Percentiles rank a stretch among this genome's conserved stretches.
Conservation (phyloP, 64 coral and sea anemone species). For the Montipora foliosa region DNA sequence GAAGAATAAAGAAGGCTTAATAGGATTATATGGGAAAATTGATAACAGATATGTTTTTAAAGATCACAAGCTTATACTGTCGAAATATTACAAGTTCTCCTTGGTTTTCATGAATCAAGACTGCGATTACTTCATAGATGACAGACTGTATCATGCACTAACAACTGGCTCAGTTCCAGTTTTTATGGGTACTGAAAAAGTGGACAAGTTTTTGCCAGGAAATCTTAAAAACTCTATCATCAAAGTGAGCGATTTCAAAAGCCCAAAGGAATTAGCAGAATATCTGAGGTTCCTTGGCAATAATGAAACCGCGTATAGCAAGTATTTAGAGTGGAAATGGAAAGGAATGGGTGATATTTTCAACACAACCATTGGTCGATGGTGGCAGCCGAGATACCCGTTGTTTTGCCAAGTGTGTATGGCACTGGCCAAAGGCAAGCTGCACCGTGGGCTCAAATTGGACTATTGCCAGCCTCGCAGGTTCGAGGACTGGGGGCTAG, state of each 20-base stretch:
- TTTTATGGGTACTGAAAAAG: slow-evolving; percentile 96
- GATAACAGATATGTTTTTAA: slow-evolving; percentile 91
- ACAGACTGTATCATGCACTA: slow-evolving; percentile 83
- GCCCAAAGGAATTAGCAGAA: slow-evolving; percentile 81
- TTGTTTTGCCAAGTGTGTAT: slow-evolving; percentile 95
- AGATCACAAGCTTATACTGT: slow-evolving; percentile 87
- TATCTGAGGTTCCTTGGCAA: slow-evolving; percentile 77
- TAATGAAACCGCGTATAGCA: slow-evolving; percentile 90
- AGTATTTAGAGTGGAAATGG: slow-evolving; percentile 96
- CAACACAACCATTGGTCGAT: slow-evolving; percentile 78
- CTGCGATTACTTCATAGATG: slow-evolving; percentile 99
- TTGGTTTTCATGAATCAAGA: slow-evolving; percentile 98
- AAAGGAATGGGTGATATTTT: slow-evolving; percentile 84
- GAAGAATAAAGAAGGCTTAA: slow-evolving; percentile 84
- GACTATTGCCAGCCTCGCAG: slow-evolving; percentile 77
- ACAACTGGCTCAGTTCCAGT: slow-evolving; percentile 90
- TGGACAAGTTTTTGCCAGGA: slow-evolving; percentile 94
- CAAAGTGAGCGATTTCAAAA: slow-evolving; percentile 95
- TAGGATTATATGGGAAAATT: slow-evolving; percentile 85
- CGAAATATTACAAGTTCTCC: slow-evolving; percentile 96
- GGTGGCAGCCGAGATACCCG: slow-evolving; percentile 90
- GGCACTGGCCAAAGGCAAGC: slow-evolving; percentile 89
- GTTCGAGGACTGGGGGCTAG: slow-evolving; percentile 87
- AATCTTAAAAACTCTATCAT: slow-evolving; percentile 89
- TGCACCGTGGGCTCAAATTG: slow-evolving; percentile 82